Evolutionary conservation across 1,140 invertebrate species (phyloP).

Genomic region (Drosophila guanche): DNA sequence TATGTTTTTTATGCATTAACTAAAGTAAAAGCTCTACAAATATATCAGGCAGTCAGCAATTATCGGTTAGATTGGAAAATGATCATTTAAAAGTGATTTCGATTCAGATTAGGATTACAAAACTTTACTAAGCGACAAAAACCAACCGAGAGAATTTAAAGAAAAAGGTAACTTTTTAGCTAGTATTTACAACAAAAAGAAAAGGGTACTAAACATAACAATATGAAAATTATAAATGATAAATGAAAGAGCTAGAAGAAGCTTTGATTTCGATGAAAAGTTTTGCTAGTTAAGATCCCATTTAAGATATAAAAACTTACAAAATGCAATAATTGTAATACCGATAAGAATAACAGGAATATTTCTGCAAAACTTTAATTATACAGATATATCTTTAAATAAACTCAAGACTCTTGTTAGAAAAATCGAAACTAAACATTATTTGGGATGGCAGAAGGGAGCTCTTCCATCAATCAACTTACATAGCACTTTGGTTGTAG

Average conservation of each 20-base stretch:
- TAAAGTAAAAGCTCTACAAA: background rate
- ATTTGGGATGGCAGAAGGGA: background rate
- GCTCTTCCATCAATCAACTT: too few relatives aligned
- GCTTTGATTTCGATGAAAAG: conserved; percentile 76
- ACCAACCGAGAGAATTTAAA: conserved; percentile 74
- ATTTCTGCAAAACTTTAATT: conserved; percentile 74
- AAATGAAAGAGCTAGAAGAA: conserved; percentile 44
- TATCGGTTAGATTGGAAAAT: background rate
- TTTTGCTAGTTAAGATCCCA: conserved; percentile 62
- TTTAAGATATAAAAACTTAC: conserved; percentile 43
- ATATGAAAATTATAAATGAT: conserved; percentile 10
- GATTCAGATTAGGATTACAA: conserved; percentile 26
- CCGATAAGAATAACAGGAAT: conserved; percentile 66
- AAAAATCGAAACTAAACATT: conserved; percentile 43
- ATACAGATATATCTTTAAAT: conserved; percentile 79
- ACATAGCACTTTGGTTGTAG: too few relatives aligned
- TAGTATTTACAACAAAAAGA: conserved; percentile 55
- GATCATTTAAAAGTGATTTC: conserved; percentile 35
- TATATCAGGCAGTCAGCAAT: background rate
- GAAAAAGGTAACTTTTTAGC: conserved; percentile 70
- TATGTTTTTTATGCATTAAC: conserved; percentile 8
- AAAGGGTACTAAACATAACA: conserved; percentile 30
- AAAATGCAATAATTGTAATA: conserved; percentile 80
- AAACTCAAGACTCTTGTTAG: conserved; percentile 81
- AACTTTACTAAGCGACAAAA: conserved; percentile 46